Evolutionary conservation across 2,113 vertebrate species (phyloP), one percentile per base, ranked within the genome.

Genomic region (Chiloscyllium plagiosum): DNA sequence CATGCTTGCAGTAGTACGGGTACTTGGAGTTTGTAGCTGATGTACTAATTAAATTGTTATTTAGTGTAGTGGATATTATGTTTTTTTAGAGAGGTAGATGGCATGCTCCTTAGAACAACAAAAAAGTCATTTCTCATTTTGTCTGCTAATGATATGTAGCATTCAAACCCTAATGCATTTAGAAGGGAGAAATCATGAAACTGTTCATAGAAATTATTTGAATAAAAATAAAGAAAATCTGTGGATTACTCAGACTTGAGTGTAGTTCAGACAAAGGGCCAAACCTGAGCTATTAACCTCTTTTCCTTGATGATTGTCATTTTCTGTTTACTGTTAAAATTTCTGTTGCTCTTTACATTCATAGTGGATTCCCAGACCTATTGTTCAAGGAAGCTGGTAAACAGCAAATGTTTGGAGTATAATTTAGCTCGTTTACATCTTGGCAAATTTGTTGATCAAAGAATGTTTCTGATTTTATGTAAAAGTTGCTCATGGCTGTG

Each of bases 391-490:
- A 90, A 90, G 50, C 50, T 61, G 26, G 26, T 29, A 89, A n/a
- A n/a, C 61, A 65, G 56, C 56, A 66, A 68, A 3, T 66, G 56
- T 65, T 17, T n/a, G 61, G 29, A 93, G 89, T n/a, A 20, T 92
- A 66, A 33, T 66, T 92, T n/a, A 93, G n/a, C 61, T 93, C 89
- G 66, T 92, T 92, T n/a, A 65, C 20, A n/a, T 92, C 61, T 92
- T 65, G 56, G 89, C 29, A 66, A n/a, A 66, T 66, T 37, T 66
- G n/a, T 33, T 66, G 33, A 61, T 37, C 89, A 66, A 93, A 93
- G 66, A 20, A 93, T 66, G 20, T 93, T 93, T 61, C 33, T 37
- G 89, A n/a, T 93, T 66, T 37, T 61, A 68, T 13, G 56, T n/a
- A 61, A 29, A n/a, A 92, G 17, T 92, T 92, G 5, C 33, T 65